Percentiles rank a stretch among this genome's conserved stretches.
phyloP scores from a whole-genome alignment of 1,140 invertebrate species.

The Hyles euphorbiae region DNA sequence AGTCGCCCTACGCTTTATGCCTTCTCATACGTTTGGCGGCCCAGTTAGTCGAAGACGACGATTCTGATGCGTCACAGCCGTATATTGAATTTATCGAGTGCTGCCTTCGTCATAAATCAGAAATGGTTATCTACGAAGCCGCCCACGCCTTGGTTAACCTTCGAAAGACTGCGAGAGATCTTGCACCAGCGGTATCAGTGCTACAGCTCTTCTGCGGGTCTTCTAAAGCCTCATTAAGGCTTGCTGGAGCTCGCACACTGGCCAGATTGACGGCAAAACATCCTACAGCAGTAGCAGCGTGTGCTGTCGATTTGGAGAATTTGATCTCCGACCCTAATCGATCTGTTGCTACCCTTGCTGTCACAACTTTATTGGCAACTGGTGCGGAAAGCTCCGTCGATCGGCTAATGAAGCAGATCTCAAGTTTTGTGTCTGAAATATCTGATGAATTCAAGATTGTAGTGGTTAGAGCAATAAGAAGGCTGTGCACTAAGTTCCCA shows the following conservation, averaged over 20 bases:
- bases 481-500: slow-evolving; percentile 97
- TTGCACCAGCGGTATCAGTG: slow-evolving; percentile 96
- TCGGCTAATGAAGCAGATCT: slow-evolving; percentile 99
- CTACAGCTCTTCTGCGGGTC: slow-evolving; percentile 97
- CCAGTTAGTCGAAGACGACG: slow-evolving; percentile 95
- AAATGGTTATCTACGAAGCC: slow-evolving; percentile 99
- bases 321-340: slow-evolving; percentile 98
- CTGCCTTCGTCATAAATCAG: slow-evolving; percentile 97
- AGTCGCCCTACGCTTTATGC: slow-evolving; percentile 97
- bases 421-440: slow-evolving; percentile 98
- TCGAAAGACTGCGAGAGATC: slow-evolving; percentile 87
- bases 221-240: slow-evolving; percentile 94
- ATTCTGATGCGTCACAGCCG: slow-evolving; percentile 78
- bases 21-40: slow-evolving; percentile 95
- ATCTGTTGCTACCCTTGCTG: slow-evolving; percentile 98
- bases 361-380: slow-evolving; percentile 98
- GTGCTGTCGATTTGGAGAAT: slow-evolving; percentile 98
- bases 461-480: slow-evolving; percentile 93
- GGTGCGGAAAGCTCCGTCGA: slow-evolving; percentile 98
- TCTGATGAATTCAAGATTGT: slow-evolving; percentile 99
- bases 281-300: slow-evolving; percentile 96
- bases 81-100: slow-evolving; percentile 94
- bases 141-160: slow-evolving; percentile 96
- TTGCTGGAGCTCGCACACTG: slow-evolving; percentile 97
- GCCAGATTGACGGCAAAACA: slow-evolving; percentile 93